Evolutionary conservation across 2,113 vertebrate species (phyloP), one percentile per base, ranked within the genome.

Genomic region (Indicator maculatus): DNA sequence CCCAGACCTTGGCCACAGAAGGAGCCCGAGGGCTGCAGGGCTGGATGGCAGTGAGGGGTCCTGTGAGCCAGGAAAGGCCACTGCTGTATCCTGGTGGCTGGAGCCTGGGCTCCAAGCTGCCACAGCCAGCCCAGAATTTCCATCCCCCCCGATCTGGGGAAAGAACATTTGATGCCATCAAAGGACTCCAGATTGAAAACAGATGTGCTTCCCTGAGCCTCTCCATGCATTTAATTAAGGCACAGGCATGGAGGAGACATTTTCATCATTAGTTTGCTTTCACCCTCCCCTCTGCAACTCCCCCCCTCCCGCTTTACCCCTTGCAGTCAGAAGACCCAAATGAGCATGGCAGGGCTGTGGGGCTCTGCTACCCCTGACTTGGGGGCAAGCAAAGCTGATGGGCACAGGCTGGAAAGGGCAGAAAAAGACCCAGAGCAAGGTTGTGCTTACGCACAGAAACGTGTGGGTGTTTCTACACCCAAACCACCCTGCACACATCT

Each of bases 141-240:
- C 98, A 99, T 98, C 98, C 98, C 96, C 97, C 98, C 96, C 86
- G 98, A 99, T 99, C 98, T 98, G 98, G 98, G 98, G 98, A 98
- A 99, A 99, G 98, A 98, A 98, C 99, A 99, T 98, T 99, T 99
- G 99, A 99, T 99, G 99, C 99, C 99, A 99, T 99, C 99, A 99
- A 99, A 99, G 99, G 97, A 96, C 98, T 97, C 96, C 95, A 97
- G 98, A 99, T 99, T 99, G 98, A 98, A 99, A 99, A 98, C 99
- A 99, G 99, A 99, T 99, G 99, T 99, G 98, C 95, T 97, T 97
- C 97, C 96, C 97, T 97, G 94, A 98, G 96, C 98, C 98, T 98
- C 98, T 99, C 99, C 98, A 98, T 98, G 98, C 98, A 99, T 99
- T 99, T 99, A 99, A 99, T 99, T 99, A 99, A 99, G 98, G 98